Base-by-base conservation (phyloP, 2,888 invertebrate species). In the Tipula vernalis region DNA sequence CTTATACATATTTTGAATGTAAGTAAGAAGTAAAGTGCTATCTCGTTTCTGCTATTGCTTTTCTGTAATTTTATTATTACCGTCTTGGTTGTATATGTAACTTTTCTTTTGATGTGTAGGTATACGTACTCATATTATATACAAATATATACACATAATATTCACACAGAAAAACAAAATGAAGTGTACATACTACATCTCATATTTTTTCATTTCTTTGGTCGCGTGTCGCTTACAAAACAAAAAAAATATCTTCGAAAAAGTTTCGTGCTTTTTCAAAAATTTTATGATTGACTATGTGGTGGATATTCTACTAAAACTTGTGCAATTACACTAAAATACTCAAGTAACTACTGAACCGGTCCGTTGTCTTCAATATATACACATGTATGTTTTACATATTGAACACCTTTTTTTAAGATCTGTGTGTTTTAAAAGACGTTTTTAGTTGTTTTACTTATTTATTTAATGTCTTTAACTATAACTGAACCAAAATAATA, bases 41-140 rank as follows among this genome's bases (percentile, higher is more conserved):
- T 84, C 84, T 84, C 84, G 39, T 84, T 84, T 84, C 41, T 84
- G n/a, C 84, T 84, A 84, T 84, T 84, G 41, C 39, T 84, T 84
- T 84, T 84, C 39, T 84, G 36, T 84, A 36, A 84, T 39, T 84
- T 84, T 39, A 71, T 28, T 71, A 84, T 84, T 84, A 84, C 39
- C 6, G 5, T n/a, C n/a, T 84, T 84, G 5, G n/a, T 39, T 84
- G 41, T 84, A 84, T 39, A 39, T 39, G 84, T 39, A 84, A n/a
- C 51, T 84, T 84, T 84, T 41, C 6, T 84, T 36, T 84, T 39
- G 39, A 84, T 57, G 71, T 71, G 28, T 71, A 71, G 1, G 28
- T 28, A 71, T 28, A n/a, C n/a, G n/a, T n/a, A 28, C 44, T 44
- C 44, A 10, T 44, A 10, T 28, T 71, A 71, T 71, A 2, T 71